A percentile compares a stretch with the other conserved stretches of the same genome.
These are phyloP conservation scores for Phortica okadai DNA, from an alignment of 2,888 invertebrate species.

Conservation along the genomic window DNA sequence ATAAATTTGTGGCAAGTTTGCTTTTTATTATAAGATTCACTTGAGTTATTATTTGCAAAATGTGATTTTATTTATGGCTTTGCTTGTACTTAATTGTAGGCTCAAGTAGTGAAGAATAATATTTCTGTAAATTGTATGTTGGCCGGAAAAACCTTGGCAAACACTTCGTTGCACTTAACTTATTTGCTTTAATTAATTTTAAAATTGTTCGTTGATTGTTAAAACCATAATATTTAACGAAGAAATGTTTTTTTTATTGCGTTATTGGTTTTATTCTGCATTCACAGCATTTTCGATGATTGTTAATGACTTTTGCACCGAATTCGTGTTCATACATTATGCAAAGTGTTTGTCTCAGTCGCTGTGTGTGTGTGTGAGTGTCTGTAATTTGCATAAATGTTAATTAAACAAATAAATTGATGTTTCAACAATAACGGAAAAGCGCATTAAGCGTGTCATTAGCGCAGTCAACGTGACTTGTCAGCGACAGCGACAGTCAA, in stretches of 20 bases:
- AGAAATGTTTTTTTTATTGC: too few relatives aligned
- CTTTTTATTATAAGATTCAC: not conserved
- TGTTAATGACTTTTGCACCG: not conserved
- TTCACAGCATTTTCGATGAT: not conserved
- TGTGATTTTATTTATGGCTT: too few relatives aligned
- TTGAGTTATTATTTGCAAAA: not conserved
- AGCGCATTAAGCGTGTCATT: constrained; percentile 12
- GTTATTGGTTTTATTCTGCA: too few relatives aligned
- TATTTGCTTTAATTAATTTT: too few relatives aligned
- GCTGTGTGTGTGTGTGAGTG: too few relatives aligned
- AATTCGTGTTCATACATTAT: not conserved
- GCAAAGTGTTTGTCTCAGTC: not conserved
- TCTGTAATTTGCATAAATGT: not conserved
- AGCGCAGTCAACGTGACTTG: constrained; percentile 41
- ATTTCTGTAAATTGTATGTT: too few relatives aligned
- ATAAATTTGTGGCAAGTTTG: not conserved
- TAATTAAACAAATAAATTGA: not conserved
- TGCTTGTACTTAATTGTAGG: too few relatives aligned
- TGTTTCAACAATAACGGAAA: constrained; percentile 32
- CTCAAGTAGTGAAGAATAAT: too few relatives aligned
- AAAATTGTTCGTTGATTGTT: too few relatives aligned
- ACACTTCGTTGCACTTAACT: too few relatives aligned
- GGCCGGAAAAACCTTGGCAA: too few relatives aligned
- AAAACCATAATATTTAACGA: too few relatives aligned
- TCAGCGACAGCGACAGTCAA: constrained; percentile 31